Percentiles rank a stretch among this genome's conserved stretches.
These are phyloP conservation scores for Sphinx pinastri DNA, from an alignment of 2,888 invertebrate genomes.

Conservation along the genomic window DNA sequence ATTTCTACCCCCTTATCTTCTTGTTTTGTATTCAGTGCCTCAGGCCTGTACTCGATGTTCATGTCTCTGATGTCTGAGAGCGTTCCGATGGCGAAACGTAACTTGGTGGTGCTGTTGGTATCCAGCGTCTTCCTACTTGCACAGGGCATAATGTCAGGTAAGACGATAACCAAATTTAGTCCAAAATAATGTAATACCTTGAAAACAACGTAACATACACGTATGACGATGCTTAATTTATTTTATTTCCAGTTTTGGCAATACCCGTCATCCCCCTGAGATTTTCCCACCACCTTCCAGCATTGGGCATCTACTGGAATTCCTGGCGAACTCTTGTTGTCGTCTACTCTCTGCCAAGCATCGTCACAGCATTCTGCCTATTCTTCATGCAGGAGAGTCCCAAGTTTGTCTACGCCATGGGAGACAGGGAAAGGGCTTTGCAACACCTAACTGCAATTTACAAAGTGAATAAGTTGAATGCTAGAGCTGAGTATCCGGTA, in stretches of 20 bases:
- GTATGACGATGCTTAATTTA: no score
- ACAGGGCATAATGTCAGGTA: conserved; percentile 65
- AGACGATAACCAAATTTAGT: not conserved
- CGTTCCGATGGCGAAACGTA: conserved; percentile 57
- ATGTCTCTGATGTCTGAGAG: conserved; percentile 63
- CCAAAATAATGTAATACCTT: no score
- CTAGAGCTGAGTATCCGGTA: conserved; percentile 55
- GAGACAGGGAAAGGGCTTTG: conserved; percentile 82
- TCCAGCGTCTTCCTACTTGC: conserved; percentile 59
- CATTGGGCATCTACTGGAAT: conserved; percentile 82
- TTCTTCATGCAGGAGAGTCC: conserved; percentile 89
- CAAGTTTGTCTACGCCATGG: conserved; percentile 87
- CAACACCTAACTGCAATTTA: conserved; percentile 60
- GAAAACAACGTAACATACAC: no score
- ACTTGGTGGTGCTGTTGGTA: conserved; percentile 56
- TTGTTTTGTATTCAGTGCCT: conserved; percentile 47
- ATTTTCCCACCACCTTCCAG: conserved; percentile 61
- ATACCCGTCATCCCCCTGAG: conserved; percentile 85
- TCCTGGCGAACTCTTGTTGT: conserved; percentile 91
- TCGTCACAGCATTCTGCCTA: conserved; percentile 83
- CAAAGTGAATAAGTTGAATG: conserved; percentile 53
- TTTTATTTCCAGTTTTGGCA: conserved; percentile 79
- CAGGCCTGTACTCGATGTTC: conserved; percentile 58
- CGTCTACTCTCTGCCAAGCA: conserved; percentile 85
- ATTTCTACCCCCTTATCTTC: no score